Evolutionary conservation across 2,888 invertebrate species (phyloP), one percentile per base, ranked within the genome.

Genomic region (Pimpla rufipes): DNA sequence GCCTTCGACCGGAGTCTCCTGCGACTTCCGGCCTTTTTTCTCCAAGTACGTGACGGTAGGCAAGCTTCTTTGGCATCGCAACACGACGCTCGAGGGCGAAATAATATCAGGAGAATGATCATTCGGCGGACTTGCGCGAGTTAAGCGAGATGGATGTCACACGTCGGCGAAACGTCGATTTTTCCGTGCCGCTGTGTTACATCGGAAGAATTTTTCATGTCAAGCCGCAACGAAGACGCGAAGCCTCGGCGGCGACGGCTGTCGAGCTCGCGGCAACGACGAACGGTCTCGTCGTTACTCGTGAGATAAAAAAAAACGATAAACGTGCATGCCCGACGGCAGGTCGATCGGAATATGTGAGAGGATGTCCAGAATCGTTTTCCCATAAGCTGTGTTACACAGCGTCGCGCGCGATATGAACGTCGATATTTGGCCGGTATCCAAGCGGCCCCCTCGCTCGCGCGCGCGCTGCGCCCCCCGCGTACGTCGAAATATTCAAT

Each of bases 61-160:
- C 81, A 85, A 81, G 74, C 78, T 83, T 78, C 1, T 2, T 62
- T 64, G 40, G n/a, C 45, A 80, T 78, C 81, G 80, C 79, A 82
- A 70, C 57, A 86, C 83, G 70, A 71, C 50, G 55, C 47, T 81
- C 57, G 40, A 71, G 23, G 45, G 71, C n/a, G n/a, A 67, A 59
- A 57, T 71, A 21, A 16, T 59, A 35, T 52, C 13, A 50, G 50
- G n/a, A 35, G 29, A 66, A 21, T 40, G 47, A 29, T 50, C 57
- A n/a, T 35, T 40, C n/a, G 71, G 35, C 50, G 16, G 18, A 18
- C 6, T 55, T 18, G 35, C 21, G n/a, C n/a, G n/a, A n/a, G n/a
- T n/a, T n/a, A n/a, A 47, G 35, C 16, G 13, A 47, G 57, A 70
- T 70, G 16, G 55, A 68, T 21, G n/a, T 35, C 13, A 23, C 35